Conservation (phyloP, 2,113 vertebrate species). For the Nesogale talazaci region DNA sequence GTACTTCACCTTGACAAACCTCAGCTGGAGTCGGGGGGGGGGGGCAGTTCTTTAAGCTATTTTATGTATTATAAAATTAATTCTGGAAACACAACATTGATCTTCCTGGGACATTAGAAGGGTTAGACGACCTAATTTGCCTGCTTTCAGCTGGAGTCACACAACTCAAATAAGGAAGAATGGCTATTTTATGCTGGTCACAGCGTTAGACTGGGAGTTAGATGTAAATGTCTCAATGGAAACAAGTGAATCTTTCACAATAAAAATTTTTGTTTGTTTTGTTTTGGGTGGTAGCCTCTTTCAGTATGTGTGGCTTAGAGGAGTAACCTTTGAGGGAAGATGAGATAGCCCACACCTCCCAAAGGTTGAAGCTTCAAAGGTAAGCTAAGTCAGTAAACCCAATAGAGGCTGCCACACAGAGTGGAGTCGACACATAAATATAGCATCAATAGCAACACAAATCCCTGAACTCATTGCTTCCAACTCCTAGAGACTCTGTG, state of each 20-base stretch:
- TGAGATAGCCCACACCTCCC: not conserved
- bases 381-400: too few relatives aligned
- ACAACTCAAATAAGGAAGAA: not conserved
- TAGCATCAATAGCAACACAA: not conserved
- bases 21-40: not conserved
- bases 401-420: not conserved
- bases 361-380: not conserved
- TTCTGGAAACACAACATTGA: not conserved
- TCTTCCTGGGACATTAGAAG: not conserved
- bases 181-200: not conserved
- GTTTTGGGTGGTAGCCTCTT: not conserved
- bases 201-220: not conserved
- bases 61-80: not conserved
- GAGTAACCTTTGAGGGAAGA: not conserved
- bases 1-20: not conserved
- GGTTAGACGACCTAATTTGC: not conserved
- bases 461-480: too few relatives aligned
- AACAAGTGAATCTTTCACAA: constrained; percentile 16
- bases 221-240: constrained; percentile 28
- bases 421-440: not conserved
- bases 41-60: not conserved
- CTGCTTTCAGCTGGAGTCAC: not conserved
- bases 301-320: not conserved
- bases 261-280: not conserved
- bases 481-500: too few relatives aligned